Conservation (phyloP, 2,888 invertebrate species). For the Pterobdella sp. region DNA sequence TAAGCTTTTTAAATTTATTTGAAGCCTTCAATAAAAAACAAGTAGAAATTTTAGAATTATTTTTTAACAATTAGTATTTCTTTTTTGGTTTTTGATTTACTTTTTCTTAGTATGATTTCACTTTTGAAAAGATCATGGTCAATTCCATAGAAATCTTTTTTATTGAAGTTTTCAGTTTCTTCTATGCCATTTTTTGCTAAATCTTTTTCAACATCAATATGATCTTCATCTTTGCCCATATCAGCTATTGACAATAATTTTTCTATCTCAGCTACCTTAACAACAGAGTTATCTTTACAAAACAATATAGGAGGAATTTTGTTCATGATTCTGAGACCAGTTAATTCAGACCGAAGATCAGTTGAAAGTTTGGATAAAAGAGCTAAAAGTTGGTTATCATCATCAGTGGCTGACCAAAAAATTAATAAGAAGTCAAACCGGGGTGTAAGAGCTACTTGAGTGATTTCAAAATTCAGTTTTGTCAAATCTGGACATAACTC, state of each 20-base stretch:
- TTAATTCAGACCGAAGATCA: neutral
- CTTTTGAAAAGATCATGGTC: constrained; percentile 6
- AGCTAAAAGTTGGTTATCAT: neutral
- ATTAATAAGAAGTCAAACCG: neutral
- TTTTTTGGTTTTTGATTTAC: neutral
- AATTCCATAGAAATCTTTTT: neutral
- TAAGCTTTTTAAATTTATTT: too few relatives aligned
- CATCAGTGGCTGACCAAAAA: neutral
- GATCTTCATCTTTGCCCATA: constrained; percentile 4
- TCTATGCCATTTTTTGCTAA: neutral
- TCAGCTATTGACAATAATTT: neutral
- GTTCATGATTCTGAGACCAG: neutral
- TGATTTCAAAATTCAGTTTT: neutral
- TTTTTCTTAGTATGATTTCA: neutral
- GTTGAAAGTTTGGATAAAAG: neutral
- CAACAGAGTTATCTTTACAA: neutral
- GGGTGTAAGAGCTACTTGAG: neutral
- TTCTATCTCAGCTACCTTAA: neutral
- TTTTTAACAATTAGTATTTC: neutral
- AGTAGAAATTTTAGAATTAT: too few relatives aligned
- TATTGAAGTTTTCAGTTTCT: neutral
- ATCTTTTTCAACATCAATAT: neutral
- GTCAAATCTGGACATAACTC: neutral
- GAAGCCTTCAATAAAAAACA: too few relatives aligned
- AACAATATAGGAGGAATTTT: neutral